phyloP scores from a whole-genome alignment of 2,113 vertebrate genomes.

The human region DNA sequence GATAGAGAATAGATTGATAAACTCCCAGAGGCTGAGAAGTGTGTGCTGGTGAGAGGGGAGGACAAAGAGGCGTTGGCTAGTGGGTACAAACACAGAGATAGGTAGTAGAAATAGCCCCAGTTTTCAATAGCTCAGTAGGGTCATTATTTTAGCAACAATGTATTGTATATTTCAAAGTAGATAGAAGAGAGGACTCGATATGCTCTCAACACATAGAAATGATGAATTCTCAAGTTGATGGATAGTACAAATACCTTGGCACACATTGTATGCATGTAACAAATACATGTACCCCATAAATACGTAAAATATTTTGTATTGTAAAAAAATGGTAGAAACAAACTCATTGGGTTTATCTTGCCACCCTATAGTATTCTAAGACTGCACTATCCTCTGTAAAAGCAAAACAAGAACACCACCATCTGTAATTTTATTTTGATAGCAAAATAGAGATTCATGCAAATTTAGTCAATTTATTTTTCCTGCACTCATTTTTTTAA shows the following conservation, averaged over 20 bases:
- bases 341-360: background rate
- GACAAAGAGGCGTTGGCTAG: background rate
- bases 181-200: background rate
- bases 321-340: background rate
- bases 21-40: background rate
- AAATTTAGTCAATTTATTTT: background rate
- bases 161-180: background rate
- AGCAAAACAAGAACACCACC: background rate
- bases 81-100: background rate
- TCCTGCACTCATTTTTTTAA: background rate
- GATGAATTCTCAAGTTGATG: background rate
- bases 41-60: background rate
- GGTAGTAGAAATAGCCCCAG: background rate
- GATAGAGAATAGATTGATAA: background rate
- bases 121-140: background rate
- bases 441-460: background rate
- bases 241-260: background rate
- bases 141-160: background rate
- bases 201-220: background rate
- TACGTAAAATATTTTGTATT: background rate
- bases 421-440: background rate
- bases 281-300: background rate
- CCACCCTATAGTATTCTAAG: background rate
- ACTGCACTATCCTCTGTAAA: background rate
- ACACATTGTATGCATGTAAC: background rate